phyloP scores from a whole-genome alignment of 53 echinoderm and acorn worm genomes.

The Temnopleurus reevesii region DNA sequence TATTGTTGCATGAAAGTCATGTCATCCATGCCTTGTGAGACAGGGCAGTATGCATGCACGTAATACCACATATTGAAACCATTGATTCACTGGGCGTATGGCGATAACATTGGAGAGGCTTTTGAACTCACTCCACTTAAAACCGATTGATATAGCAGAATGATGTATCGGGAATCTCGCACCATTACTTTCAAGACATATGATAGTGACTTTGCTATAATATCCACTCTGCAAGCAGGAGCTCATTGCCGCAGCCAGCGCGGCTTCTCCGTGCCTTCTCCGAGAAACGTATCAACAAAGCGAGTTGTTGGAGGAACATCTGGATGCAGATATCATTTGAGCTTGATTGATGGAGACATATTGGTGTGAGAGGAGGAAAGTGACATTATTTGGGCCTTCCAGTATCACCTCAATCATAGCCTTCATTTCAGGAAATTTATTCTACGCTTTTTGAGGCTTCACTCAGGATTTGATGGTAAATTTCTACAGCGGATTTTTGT shows the following conservation, averaged over 20 bases:
- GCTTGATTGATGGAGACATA: constrained; percentile 44
- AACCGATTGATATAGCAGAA: neutral
- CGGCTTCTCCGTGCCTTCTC: neutral
- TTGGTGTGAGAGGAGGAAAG: constrained; percentile 51
- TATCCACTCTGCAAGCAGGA: neutral
- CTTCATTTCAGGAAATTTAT: constrained; percentile 8
- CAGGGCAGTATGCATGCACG: too few species aligned
- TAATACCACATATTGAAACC: too few species aligned
- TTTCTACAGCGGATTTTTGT: too few species aligned
- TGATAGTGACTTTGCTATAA: constrained; percentile 40
- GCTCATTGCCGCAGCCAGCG: neutral
- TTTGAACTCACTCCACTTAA: constrained; percentile 29
- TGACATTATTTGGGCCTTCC: constrained; percentile 55
- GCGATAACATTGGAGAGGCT: neutral
- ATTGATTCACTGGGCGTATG: neutral
- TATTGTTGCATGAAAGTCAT: too few species aligned
- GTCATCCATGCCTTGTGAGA: too few species aligned
- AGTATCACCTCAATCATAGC: constrained; percentile 9
- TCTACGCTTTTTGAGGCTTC: too few species aligned
- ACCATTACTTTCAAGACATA: neutral
- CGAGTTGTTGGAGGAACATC: constrained; percentile 25
- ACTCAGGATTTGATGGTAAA: too few species aligned
- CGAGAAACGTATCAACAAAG: constrained; percentile 34
- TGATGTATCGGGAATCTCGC: neutral
- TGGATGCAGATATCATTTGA: constrained; percentile 31